phyloP scores from a whole-genome alignment of 2,888 invertebrate species.

The Tinea pellionella region DNA sequence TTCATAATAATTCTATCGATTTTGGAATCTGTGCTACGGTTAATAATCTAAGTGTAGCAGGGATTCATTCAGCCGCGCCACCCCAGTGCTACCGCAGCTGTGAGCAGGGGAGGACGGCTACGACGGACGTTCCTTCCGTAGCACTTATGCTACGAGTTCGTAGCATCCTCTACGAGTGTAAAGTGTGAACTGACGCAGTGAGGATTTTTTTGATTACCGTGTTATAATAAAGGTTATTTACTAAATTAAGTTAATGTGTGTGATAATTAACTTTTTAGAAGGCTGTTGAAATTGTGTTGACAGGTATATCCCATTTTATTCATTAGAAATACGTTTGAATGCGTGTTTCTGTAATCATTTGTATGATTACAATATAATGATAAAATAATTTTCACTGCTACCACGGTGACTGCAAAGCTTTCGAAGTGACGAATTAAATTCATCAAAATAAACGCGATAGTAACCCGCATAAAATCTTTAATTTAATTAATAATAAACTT shows the following conservation, averaged over 20 bases:
- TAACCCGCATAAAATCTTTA: too few relatives aligned
- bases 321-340: neutral
- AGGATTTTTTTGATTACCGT: neutral
- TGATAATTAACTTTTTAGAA: neutral
- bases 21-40: constrained; percentile 56
- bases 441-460: too few relatives aligned
- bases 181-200: constrained; percentile 5
- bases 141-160: constrained; percentile 8
- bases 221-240: neutral
- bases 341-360: neutral
- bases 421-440: too few relatives aligned
- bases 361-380: too few relatives aligned
- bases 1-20: constrained; percentile 34
- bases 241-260: neutral
- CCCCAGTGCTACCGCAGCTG: constrained; percentile 36
- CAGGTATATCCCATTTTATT: neutral
- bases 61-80: neutral
- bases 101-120: constrained; percentile 44
- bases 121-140: neutral
- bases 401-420: too few relatives aligned
- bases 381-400: too few relatives aligned
- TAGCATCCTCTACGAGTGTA: neutral
- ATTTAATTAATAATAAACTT: too few relatives aligned
- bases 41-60: constrained; percentile 40
- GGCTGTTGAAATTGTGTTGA: neutral